Conservation (phyloP, 2,888 invertebrate species). For the Lepidonotus clava region DNA sequence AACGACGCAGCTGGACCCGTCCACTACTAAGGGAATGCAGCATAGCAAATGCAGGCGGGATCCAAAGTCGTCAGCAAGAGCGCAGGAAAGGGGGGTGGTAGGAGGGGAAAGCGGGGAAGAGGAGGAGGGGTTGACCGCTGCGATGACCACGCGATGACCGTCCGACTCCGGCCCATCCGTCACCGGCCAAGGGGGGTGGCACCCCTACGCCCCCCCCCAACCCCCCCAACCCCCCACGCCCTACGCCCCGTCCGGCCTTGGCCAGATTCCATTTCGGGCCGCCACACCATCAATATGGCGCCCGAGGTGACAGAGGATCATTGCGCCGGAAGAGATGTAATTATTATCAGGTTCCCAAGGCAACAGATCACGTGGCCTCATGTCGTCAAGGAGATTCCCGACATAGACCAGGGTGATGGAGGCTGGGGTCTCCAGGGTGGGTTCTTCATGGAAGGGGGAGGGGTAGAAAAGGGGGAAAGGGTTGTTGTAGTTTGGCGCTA, state of each 20-base stretch:
- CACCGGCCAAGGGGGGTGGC: slow-evolving; percentile 15
- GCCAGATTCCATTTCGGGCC: slow-evolving; percentile 48
- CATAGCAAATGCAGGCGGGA: no score
- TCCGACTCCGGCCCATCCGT: slow-evolving; percentile 33
- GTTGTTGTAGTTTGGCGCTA: no score
- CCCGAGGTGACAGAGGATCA: slow-evolving; percentile 49
- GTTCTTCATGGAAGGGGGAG: neutral
- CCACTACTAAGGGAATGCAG: no score
- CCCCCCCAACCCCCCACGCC: neutral
- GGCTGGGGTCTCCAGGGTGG: neutral
- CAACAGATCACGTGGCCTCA: slow-evolving; percentile 51
- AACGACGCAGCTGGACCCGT: no score
- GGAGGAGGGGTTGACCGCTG: slow-evolving; percentile 7
- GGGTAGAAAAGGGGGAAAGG: neutral
- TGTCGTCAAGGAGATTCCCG: slow-evolving; percentile 50
- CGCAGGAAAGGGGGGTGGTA: neutral
- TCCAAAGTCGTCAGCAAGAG: no score
- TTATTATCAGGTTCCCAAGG: slow-evolving; percentile 53
- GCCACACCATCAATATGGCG: slow-evolving; percentile 5
- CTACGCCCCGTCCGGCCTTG: neutral
- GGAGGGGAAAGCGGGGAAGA: neutral
- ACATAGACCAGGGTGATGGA: slow-evolving; percentile 28
- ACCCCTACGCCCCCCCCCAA: neutral
- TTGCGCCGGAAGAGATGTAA: slow-evolving; percentile 50
- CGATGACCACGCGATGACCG: slow-evolving; percentile 37